Percentiles rank a stretch among this genome's conserved stretches.
Evolutionary conservation across 2,888 invertebrate genomes (phyloP).

Genomic region (Apamea sordens): DNA sequence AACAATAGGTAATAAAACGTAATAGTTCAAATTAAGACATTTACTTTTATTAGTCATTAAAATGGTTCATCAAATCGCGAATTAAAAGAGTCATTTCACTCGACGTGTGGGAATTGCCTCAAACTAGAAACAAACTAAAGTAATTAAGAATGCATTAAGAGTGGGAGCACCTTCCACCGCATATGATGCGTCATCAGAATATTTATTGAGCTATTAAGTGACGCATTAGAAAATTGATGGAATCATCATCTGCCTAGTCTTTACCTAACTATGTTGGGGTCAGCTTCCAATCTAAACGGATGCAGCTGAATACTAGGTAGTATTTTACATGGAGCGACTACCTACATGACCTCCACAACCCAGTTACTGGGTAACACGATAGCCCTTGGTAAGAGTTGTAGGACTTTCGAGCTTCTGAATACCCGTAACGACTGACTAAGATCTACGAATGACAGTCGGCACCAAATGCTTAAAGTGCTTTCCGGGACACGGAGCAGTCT

Average conservation of each 20-base stretch:
- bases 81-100: constrained; percentile 44
- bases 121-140: constrained; percentile 34
- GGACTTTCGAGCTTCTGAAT: neutral
- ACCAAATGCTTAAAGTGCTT: neutral
- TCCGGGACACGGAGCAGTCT: neutral
- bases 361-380: neutral
- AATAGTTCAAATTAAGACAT: constrained; percentile 54
- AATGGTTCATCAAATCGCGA: constrained; percentile 41
- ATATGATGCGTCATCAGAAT: neutral
- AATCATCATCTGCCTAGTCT: neutral
- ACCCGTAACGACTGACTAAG: neutral
- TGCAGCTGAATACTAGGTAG: neutral
- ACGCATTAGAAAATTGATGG: neutral
- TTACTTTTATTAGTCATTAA: constrained; percentile 55
- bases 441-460: neutral
- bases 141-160: constrained; percentile 53
- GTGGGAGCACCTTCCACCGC: constrained; percentile 2
- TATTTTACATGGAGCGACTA: neutral
- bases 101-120: constrained; percentile 49
- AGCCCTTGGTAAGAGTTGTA: neutral
- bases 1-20: constrained; percentile 47
- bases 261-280: too few relatives aligned
- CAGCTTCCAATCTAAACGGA: neutral
- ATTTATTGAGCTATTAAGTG: neutral
- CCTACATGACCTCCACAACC: neutral